A percentile compares a stretch with the other conserved stretches of the same genome.
Conservation (phyloP, 2,797 vertebrate genomes). For the Labeo calbasu region DNA sequence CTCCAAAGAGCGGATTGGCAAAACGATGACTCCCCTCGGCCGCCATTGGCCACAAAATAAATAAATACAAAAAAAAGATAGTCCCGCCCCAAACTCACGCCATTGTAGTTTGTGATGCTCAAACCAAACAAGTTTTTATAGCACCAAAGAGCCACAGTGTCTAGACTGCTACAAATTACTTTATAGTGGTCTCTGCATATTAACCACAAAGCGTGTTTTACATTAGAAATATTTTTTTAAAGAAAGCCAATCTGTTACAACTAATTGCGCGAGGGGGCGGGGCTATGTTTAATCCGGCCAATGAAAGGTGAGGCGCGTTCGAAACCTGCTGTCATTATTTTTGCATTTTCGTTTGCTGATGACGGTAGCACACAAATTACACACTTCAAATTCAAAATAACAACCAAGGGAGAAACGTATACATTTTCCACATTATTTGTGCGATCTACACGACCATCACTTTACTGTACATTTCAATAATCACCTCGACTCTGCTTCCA, state of each 20-base stretch:
- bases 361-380: not conserved
- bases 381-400: not conserved
- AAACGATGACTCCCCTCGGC: not conserved
- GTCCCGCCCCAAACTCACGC: not conserved
- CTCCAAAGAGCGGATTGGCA: not conserved
- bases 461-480: conserved; percentile 9
- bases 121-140: conserved; percentile 13
- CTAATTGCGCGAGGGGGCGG: not conserved
- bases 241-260: not conserved
- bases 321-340: not conserved
- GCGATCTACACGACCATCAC: conserved; percentile 15
- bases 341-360: not conserved
- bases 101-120: not conserved
- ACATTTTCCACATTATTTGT: not conserved
- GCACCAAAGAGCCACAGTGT: not conserved
- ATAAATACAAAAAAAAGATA: not conserved
- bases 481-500: not conserved
- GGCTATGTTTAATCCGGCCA: not conserved
- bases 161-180: not conserved
- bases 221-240: not conserved
- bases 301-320: not conserved
- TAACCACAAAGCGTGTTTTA: not conserved
- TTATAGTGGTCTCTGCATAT: not conserved
- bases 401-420: not conserved
- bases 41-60: not conserved